A percentile compares a stretch with the other conserved stretches of the same genome.
Evolutionary conservation across 2,797 vertebrate genomes (phyloP).

Genomic region (Holocentrus rufus): DNA sequence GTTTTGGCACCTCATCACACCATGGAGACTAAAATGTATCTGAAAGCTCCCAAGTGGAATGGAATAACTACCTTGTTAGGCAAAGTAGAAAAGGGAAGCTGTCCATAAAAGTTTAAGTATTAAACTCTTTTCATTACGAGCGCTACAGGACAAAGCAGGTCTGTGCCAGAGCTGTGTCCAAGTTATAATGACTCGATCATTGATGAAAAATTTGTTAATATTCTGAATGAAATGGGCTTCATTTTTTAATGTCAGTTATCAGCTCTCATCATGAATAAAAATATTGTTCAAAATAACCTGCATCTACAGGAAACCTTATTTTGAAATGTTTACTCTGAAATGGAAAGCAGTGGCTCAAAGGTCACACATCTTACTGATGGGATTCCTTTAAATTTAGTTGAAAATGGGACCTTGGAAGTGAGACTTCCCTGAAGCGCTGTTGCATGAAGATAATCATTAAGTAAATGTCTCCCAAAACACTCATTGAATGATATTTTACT

Average conservation of each 20-base stretch:
- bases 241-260: background rate
- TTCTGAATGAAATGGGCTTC: conserved; percentile 16
- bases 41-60: conserved; percentile 78
- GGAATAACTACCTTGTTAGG: conserved; percentile 76
- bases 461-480: conserved; percentile 25
- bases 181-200: conserved; percentile 29
- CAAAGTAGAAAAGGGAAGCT: conserved; percentile 71
- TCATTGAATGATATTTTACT: conserved; percentile 32
- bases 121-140: conserved; percentile 65
- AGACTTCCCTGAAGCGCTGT: conserved; percentile 2
- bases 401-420: conserved; percentile 22
- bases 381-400: conserved; percentile 34
- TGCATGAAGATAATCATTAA: conserved; percentile 33
- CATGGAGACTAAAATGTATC: conserved; percentile 71
- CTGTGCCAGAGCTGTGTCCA: conserved; percentile 6
- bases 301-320: background rate
- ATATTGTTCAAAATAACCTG: conserved; percentile 3
- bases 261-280: background rate
- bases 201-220: conserved; percentile 27
- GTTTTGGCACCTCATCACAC: conserved; percentile 78
- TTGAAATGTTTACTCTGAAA: conserved; percentile 8
- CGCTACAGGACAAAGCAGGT: conserved; percentile 35
- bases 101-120: conserved; percentile 71
- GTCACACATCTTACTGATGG: conserved; percentile 30
- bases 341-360: conserved; percentile 17